phyloP scores from a whole-genome alignment of 2,113 vertebrate genomes.

The Tragulus kanchil region DNA sequence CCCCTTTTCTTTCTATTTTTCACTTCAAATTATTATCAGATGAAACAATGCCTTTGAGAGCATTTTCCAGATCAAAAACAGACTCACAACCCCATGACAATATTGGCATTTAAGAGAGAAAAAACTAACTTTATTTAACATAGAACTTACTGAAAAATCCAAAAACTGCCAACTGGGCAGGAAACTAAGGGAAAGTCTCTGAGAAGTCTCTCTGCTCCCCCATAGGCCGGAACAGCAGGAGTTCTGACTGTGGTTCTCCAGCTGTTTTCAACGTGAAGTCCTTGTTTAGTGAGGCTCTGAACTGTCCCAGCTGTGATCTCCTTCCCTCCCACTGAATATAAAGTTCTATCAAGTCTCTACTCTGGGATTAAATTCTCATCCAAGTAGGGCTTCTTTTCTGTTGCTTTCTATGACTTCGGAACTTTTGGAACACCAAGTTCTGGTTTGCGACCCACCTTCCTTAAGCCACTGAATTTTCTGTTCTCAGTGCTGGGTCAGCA shows the following conservation, averaged over 20 bases:
- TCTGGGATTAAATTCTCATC: neutral
- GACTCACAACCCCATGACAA: neutral
- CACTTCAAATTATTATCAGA: conserved; percentile 47
- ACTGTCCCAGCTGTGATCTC: neutral
- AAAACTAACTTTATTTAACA: conserved; percentile 36
- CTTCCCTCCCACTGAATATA: neutral
- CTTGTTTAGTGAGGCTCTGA: neutral
- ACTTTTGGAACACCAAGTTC: neutral
- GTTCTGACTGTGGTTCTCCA: neutral
- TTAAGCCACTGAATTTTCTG: neutral
- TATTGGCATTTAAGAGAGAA: neutral
- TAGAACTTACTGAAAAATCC: conserved; percentile 56
- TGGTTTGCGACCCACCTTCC: neutral
- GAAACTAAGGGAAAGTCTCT: conserved; percentile 51
- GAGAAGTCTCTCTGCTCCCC: neutral
- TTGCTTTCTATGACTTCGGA: neutral
- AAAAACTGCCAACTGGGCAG: conserved; percentile 32
- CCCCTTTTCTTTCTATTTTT: neutral
- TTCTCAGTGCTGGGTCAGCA: too few relatives aligned
- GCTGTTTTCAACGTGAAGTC: neutral
- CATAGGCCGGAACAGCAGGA: neutral
- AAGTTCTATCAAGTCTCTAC: neutral
- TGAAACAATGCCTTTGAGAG: conserved; percentile 43
- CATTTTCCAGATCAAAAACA: conserved; percentile 36
- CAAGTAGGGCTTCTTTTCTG: neutral